Evolutionary conservation across 2,888 invertebrate species (phyloP), one percentile per base, ranked within the genome.

Genomic region (Drosophila anomelani): DNA sequence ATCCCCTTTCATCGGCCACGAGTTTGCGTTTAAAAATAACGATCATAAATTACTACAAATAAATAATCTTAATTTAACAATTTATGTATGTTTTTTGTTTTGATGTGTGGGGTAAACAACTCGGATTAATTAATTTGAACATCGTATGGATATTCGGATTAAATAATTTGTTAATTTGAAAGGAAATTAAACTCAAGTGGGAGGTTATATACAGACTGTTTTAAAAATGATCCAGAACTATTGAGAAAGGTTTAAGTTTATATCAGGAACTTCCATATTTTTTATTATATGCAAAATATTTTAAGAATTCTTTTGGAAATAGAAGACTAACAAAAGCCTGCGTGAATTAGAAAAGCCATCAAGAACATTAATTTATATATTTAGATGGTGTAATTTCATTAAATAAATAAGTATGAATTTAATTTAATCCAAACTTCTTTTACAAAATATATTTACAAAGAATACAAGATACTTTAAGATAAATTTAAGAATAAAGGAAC

Each of bases 1-100:
- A 23, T 36, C 51, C 51, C 44, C 51, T 61, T 61, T 61, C 36
- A 61, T 34, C 41, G 36, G 10, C 17, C 59, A 36, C 59, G 29
- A 2, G 34, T n/a, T 26, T 43, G 55, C 41, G 13, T 43, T 47
- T 13, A 9, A 51, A 43, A 20, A 43, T 43, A 43, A 17, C 13
- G 13, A 12, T 26, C 29, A 66, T 66, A 51, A 66, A 66, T 66
- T 43, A 61, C 20, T 29, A 10, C 7, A 60, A 61, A 17, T 51
- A 51, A 43, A 51, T 41, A 41, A 12, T 17, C 49, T 6, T n/a
- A 23, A 29, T 20, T 9, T 39, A 39, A 13, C 4, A 17, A 15
- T 20, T 32, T 56, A 32, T 56, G 34, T 56, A 32, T 56, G 34
- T 10, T n/a, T 10, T 34, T n/a, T 34, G 46, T 36, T 36, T 57